Conservation (phyloP, 2,797 vertebrate genomes). For the Melopsittacus undulatus region DNA sequence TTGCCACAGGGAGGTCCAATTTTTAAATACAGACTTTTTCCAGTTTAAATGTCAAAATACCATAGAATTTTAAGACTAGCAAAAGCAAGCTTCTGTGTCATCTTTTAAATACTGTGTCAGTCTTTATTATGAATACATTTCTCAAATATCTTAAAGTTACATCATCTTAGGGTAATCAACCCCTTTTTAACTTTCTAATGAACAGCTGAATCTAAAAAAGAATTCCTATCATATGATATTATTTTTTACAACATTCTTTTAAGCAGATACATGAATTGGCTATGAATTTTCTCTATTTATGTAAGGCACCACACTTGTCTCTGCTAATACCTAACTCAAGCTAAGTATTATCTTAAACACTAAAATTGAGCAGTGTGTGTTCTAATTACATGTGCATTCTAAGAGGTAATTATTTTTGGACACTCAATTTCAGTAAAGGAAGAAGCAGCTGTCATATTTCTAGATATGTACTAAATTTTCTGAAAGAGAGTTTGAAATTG, state of each 20-base stretch:
- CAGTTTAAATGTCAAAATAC: constrained; percentile 20
- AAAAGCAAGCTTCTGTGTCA: background rate
- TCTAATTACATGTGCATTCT: background rate
- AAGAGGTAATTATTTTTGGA: background rate
- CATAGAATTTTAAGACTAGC: background rate
- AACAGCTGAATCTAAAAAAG: background rate
- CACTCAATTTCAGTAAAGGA: background rate
- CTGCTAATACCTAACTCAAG: background rate
- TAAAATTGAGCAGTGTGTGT: background rate
- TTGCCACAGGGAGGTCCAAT: background rate
- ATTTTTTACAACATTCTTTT: background rate
- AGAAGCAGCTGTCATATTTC: background rate
- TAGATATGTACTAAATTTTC: background rate
- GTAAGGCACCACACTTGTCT: background rate
- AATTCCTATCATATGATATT: background rate
- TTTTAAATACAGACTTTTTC: background rate
- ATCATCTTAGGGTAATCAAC: background rate
- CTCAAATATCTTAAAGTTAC: background rate
- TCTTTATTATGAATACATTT: background rate
- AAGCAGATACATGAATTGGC: background rate
- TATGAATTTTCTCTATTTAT: background rate
- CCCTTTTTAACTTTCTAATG: background rate
- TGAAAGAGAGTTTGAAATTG: background rate
- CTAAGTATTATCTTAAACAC: background rate
- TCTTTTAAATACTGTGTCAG: background rate